Conservation (phyloP, 1,140 invertebrate species). For the Oncopeltus fasciatus region DNA sequence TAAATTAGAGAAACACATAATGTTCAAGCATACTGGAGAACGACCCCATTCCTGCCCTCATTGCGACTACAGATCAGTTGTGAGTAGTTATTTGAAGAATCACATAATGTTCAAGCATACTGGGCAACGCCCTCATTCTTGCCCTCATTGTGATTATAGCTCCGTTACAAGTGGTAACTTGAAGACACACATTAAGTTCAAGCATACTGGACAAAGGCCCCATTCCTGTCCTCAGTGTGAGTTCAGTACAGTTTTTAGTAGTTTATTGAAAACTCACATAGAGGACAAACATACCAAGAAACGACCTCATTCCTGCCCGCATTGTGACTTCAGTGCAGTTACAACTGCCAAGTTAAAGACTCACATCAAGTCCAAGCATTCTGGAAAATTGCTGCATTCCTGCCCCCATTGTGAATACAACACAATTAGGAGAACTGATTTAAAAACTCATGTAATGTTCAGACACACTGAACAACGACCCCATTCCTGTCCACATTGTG, state of each 20-base stretch:
- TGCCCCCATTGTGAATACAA: not conserved
- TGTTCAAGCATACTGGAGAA: too few relatives aligned
- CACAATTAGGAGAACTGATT: not conserved
- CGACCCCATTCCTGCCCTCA: too few relatives aligned
- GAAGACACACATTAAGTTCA: not conserved
- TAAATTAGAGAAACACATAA: too few relatives aligned
- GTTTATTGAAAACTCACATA: not conserved
- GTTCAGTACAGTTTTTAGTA: not conserved
- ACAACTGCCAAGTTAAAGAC: not conserved
- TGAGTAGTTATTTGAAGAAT: not conserved
- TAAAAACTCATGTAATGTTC: not conserved
- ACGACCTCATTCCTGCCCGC: too few relatives aligned
- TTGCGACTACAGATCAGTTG: too few relatives aligned
- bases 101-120: not conserved
- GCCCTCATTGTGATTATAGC: too few relatives aligned
- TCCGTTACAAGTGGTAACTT: not conserved
- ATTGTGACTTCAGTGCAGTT: not conserved
- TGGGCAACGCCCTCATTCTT: not conserved
- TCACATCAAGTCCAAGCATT: not conserved
- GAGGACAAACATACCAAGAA: not conserved
- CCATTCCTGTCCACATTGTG: not conserved
- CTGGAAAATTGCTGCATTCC: not conserved
- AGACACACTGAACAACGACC: not conserved
- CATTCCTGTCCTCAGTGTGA: too few relatives aligned
- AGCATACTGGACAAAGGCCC: not conserved